Conservation (phyloP, 2,797 vertebrate genomes). For the Acomys russatus region DNA sequence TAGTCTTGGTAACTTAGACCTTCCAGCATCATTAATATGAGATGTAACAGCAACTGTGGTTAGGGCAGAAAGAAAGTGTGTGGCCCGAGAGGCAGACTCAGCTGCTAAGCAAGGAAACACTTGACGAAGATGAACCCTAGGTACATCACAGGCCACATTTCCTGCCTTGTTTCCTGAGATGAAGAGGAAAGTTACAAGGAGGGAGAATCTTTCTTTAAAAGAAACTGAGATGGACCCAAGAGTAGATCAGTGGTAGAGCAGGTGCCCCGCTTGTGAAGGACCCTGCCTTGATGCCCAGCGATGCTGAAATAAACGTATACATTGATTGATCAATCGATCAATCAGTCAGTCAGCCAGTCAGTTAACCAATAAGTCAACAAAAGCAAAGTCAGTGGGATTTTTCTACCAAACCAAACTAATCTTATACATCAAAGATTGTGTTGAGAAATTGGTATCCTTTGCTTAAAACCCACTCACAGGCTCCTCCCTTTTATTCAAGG, state of each 20-base stretch:
- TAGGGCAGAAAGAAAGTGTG: not conserved
- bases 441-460: not conserved
- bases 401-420: not conserved
- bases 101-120: not conserved
- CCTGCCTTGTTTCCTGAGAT: not conserved
- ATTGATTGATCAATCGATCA: not conserved
- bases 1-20: not conserved
- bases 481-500: not conserved
- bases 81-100: not conserved
- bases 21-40: not conserved
- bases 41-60: not conserved
- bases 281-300: not conserved
- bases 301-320: not conserved
- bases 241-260: not conserved
- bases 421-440: conserved; percentile 24
- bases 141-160: not conserved
- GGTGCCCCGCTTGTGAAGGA: not conserved
- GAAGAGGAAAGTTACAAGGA: not conserved
- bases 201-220: not conserved
- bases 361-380: not conserved
- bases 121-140: not conserved
- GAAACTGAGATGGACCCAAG: not conserved
- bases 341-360: not conserved
- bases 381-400: not conserved
- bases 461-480: conserved; percentile 31